Evolutionary conservation across 2,113 vertebrate species (phyloP), one percentile per base, ranked within the genome.

Genomic region (Coreoperca whiteheadi): DNA sequence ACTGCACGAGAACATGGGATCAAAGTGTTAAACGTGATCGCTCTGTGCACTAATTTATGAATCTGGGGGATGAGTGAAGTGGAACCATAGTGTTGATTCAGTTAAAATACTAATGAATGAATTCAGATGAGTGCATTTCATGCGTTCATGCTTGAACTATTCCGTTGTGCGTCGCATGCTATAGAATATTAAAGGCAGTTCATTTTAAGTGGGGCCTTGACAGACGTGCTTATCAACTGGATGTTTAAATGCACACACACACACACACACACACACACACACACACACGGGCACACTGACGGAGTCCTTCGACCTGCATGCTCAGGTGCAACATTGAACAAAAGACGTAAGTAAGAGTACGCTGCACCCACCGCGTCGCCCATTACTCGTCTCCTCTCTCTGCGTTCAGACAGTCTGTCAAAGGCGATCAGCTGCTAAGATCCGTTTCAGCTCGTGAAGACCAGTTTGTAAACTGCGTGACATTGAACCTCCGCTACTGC

Each of bases 111-210:
- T 20, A 21, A 63, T 41, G 7, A 51, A 20, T 20, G 20, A 32
- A 56, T 69, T 21, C 56, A 74, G 48, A 9, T 37, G 46, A 25
- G 4, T 21, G 64, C 1, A 10, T 74, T 16, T n/a, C 77, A 37
- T 71, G 71, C 80, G 23, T 46, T 75, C 65, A 63, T 61, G 72
- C 43, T 63, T 34, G 6, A 14, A 57, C 39, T 48, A 8, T 28
- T 3, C 34, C 7, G 8, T 12, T 74, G 18, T 50, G 46, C 34
- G 50, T 9, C n/a, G 30, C 82, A 84, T 88, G 78, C 82, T 54
- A 5, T 34, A 30, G 5, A 59, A 32, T 39, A 9, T 61, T 54
- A 16, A n/a, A 23, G 12, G 8, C 51, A 59, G 0, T 2, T 28
- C 11, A 12, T 70, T 77, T 65, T 4, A 57, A n/a, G n/a, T n/a